A percentile compares a stretch with the other conserved stretches of the same genome.
Conservation (phyloP, 2,797 vertebrate genomes). For the Basileuterus tristriatus region DNA sequence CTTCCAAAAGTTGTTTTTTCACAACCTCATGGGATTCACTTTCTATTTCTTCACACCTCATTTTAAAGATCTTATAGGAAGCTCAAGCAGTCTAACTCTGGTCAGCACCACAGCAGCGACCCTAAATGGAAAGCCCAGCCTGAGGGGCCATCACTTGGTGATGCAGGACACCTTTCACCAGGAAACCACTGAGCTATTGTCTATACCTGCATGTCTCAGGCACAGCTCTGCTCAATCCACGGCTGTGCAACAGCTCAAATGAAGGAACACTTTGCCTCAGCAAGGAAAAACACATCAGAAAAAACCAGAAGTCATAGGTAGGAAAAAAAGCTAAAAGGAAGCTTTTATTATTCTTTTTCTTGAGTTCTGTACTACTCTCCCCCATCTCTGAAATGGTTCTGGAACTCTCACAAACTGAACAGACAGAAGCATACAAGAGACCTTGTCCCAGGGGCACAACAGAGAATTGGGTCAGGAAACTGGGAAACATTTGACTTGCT, state of each 20-base stretch:
- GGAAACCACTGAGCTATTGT: neutral
- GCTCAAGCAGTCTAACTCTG: neutral
- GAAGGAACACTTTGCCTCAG: neutral
- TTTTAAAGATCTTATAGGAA: neutral
- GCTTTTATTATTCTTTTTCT: neutral
- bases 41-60: neutral
- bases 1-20: neutral
- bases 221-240: neutral
- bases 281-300: neutral
- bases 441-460: conserved; percentile 36
- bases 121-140: neutral
- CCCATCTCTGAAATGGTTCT: neutral
- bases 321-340: neutral
- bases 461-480: conserved; percentile 54
- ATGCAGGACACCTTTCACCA: neutral
- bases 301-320: neutral
- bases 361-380: neutral
- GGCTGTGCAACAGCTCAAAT: neutral
- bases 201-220: rapidly evolving
- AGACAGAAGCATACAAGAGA: conserved; percentile 2
- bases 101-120: neutral
- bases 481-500: conserved; percentile 37
- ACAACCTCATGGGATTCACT: neutral
- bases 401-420: neutral
- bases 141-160: neutral